Base-by-base conservation (phyloP, 2,888 invertebrate genomes). In the Synergus laeviventris region DNA sequence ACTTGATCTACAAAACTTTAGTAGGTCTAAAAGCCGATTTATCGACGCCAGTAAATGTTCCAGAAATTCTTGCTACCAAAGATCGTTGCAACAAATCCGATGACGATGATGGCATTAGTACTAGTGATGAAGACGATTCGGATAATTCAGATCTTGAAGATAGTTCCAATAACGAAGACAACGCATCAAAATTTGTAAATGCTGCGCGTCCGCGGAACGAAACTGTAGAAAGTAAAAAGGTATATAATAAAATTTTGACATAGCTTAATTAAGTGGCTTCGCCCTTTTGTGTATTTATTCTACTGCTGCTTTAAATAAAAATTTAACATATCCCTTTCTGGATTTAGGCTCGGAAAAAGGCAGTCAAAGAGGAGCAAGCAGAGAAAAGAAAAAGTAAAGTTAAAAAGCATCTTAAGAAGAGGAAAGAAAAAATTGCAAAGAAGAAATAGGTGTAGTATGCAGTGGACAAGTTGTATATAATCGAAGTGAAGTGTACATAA, bases 381-480 rank as follows among this genome's bases (percentile, higher is more conserved):
- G 97, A 98, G 83, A 97, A 95, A 87, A 93, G 98, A 73, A 96
- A 97, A 92, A 93, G 92, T 0, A 99, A 99, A 93, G 93, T 96
- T 0, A 98, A 97, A 86, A 99, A 99, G 90, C 97, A 98, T 90
- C 91, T 98, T 0, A 99, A 99, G 89, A 99, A 98, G 87, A 93
- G 96, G 82, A 95, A 96, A 87, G 97, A 97, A 88, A 96, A 83
- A 70, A 16, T 81, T 38, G 59, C 80, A 11, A 89, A 84, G 75
- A 88, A 87, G 73, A 90, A 87, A 81, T 87, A 84, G 84, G 78
- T 74, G 31, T 14, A 45, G 24, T 16, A 70, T 49, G 4, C 9
- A 16, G 36, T 49, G 16, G 8, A 70, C 31, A 49, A 49, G 5
- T 70, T 49, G 11, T 70, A n/a, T 70, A 70, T 64, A n/a, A 45